Percentiles rank a stretch among this genome's conserved stretches.
These are phyloP conservation scores for Cossypha heuglini DNA, from an alignment of 2,797 vertebrate genomes.

Conservation along the genomic window DNA sequence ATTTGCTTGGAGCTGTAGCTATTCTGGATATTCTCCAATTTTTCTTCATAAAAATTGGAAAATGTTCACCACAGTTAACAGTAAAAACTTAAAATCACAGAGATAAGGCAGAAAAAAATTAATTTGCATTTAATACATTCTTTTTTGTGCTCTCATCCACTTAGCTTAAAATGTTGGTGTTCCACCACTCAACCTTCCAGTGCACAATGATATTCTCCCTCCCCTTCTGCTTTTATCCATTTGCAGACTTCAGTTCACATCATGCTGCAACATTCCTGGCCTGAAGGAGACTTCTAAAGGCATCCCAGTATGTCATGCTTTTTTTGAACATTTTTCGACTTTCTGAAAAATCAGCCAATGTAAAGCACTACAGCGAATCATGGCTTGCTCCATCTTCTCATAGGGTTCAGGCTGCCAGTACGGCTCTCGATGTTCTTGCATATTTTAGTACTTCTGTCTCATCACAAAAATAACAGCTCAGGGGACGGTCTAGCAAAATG, in stretches of 20 bases:
- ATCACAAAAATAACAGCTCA: constrained; percentile 30
- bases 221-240: neutral
- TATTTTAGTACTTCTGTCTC: neutral
- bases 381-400: neutral
- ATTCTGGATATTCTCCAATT: neutral
- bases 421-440: neutral
- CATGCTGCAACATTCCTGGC: neutral
- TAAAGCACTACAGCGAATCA: neutral
- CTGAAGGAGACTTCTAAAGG: constrained; percentile 8
- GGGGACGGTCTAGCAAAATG: neutral
- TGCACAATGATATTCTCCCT: neutral
- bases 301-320: neutral
- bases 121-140: neutral
- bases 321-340: neutral
- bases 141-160: neutral
- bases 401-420: neutral
- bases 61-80: neutral
- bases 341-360: neutral
- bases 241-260: neutral
- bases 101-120: neutral
- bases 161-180: neutral
- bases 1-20: neutral
- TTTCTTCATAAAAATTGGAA: neutral
- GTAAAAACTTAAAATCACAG: neutral
- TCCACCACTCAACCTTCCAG: neutral